Evolutionary conservation across 1,140 invertebrate genomes (phyloP), one percentile per base, ranked within the genome.

Genomic region (Trigoniulus corallinus): DNA sequence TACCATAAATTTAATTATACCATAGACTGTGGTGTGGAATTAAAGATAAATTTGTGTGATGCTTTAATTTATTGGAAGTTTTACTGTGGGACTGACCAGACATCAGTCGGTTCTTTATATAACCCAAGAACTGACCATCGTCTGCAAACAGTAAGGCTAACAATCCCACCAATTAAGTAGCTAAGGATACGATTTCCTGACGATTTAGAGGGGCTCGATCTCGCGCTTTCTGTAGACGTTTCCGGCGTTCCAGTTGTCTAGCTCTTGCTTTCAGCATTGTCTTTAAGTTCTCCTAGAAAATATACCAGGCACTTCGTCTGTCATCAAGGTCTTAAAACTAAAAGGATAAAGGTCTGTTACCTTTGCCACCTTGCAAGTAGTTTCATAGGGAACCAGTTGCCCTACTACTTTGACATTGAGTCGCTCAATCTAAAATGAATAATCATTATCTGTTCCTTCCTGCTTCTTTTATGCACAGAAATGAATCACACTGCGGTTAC

Each of bases 311-410:
- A 4, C 12, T 10, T 24, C 21, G 21, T 7, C 7, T 21, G 18
- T 24, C 42, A 44, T 20, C 21, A 44, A 24, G 12, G n/a, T n/a
- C n/a, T n/a, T 44, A 20, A 44, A 4, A 20, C 24, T 21, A 7
- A 21, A 24, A 10, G 21, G 18, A 10, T 7, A 10, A 44, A 24
- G 7, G 7, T 21, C 12, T 44, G 18, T 21, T 21, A 44, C 42
- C 18, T 44, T 72, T 0, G 79, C 75, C 54, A 78, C 73, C 59
- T 80, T 81, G 57, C 81, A 85, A 51, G 81, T 75, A 2, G 67
- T 68, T 58, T 80, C 76, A 56, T 84, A 85, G 54, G 80, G 75
- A 3, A 74, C 74, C 48, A 84, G 63, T 48, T 81, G 74, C 22
- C 71, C 65, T 39, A 77, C 63, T 15, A 81, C 72, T 70, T 82